A percentile compares a stretch with the other conserved stretches of the same genome.
Evolutionary conservation across 2,888 invertebrate genomes (phyloP).

Genomic region (Laothoe populi): DNA sequence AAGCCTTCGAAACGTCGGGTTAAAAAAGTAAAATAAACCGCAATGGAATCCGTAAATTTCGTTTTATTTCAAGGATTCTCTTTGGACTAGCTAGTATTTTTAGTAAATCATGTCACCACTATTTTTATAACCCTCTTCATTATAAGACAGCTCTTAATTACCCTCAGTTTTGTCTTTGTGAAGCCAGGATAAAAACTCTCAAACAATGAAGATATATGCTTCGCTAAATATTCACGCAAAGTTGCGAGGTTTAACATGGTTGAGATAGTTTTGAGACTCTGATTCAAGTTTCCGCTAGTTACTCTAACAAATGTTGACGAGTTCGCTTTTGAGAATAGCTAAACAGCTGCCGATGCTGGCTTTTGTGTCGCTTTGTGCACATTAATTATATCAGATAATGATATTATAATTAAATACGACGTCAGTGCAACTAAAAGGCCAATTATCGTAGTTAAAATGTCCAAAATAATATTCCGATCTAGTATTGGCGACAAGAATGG

Average conservation of each 20-base stretch:
- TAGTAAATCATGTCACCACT: no score
- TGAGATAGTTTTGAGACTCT: constrained; percentile 35
- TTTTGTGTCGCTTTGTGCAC: not conserved
- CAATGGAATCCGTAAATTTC: no score
- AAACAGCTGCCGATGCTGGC: constrained; percentile 26
- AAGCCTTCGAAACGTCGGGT: no score
- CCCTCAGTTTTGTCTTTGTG: not conserved
- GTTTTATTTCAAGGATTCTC: no score
- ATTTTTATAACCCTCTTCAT: no score
- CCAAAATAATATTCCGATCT: no score
- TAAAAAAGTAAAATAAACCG: no score
- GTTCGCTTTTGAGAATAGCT: constrained; percentile 42
- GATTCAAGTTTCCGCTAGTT: constrained; percentile 38
- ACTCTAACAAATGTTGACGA: constrained; percentile 40
- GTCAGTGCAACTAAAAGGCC: no score
- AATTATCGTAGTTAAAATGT: no score
- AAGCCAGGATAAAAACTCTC: not conserved
- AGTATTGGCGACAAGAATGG: no score
- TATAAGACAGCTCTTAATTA: no score
- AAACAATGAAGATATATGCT: not conserved
- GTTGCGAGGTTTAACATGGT: constrained; percentile 1
- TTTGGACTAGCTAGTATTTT: no score
- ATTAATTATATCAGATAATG: not conserved
- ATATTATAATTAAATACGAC: not conserved
- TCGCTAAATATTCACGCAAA: constrained; percentile 9